phyloP scores from a whole-genome alignment of 2,888 invertebrate genomes.

The Trilocha varians region DNA sequence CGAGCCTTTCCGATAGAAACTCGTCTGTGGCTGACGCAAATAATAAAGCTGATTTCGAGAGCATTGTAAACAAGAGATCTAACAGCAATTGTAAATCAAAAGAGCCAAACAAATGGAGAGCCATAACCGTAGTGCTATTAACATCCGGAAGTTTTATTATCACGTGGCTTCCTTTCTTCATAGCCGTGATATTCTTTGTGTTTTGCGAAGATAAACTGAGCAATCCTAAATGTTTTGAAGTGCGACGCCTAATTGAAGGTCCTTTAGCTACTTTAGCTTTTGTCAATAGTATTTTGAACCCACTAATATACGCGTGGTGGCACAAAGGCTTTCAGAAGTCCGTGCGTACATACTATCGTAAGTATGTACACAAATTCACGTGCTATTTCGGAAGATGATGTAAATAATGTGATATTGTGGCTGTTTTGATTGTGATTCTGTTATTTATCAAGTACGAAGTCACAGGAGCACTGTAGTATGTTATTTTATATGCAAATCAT shows the following conservation, averaged over 20 bases:
- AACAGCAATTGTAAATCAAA: conserved; percentile 25
- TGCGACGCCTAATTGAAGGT: conserved; percentile 67
- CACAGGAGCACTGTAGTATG: neutral
- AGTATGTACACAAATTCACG: conserved; percentile 28
- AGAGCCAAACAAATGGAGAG: conserved; percentile 72
- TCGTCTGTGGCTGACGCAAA: conserved; percentile 16
- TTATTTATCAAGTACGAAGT: neutral
- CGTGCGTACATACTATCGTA: conserved; percentile 39
- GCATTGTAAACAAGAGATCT: conserved; percentile 6
- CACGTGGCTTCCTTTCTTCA: conserved; percentile 77
- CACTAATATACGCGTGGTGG: conserved; percentile 81
- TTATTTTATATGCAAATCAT: neutral
- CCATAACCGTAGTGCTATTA: conserved; percentile 75
- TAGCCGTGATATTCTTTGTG: conserved; percentile 69
- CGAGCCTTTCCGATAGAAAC: conserved; percentile 23
- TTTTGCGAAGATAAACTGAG: conserved; percentile 62
- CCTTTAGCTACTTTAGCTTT: conserved; percentile 75
- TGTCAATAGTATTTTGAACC: conserved; percentile 75
- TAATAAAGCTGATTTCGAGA: conserved; percentile 12
- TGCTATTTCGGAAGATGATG: conserved; percentile 9
- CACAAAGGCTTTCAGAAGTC: conserved; percentile 76
- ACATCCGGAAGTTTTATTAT: conserved; percentile 75
- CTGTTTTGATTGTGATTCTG: neutral
- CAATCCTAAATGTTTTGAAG: conserved; percentile 57
- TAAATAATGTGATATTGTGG: neutral